These are phyloP conservation scores for Discoglossus pictus DNA, from an alignment of 2,797 vertebrate species.

Conservation along the genomic window DNA sequence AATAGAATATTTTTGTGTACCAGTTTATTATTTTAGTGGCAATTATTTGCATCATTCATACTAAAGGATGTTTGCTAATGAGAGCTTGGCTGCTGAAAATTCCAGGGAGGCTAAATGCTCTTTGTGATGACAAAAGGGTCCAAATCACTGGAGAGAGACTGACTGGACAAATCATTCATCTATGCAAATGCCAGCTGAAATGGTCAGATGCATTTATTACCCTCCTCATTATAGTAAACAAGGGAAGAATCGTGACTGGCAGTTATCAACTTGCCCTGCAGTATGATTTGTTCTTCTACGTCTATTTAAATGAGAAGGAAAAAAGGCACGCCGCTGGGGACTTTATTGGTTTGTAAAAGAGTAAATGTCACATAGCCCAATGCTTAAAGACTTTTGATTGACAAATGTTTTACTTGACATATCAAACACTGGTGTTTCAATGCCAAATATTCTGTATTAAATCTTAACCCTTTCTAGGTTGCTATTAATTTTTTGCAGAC, in stretches of 20 bases:
- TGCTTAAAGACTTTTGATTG: constrained; percentile 85
- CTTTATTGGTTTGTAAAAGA: constrained; percentile 79
- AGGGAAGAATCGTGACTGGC: constrained; percentile 83
- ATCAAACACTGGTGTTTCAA: constrained; percentile 83
- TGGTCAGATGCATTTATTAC: constrained; percentile 85
- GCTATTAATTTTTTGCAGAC: constrained; percentile 36
- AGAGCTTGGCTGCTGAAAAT: constrained; percentile 80
- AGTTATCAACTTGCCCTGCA: constrained; percentile 82
- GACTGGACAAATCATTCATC: constrained; percentile 92
- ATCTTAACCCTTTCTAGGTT: constrained; percentile 75
- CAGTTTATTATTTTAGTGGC: constrained; percentile 87
- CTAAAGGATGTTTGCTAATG: constrained; percentile 89
- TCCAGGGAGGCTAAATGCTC: constrained; percentile 84
- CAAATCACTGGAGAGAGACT: constrained; percentile 82
- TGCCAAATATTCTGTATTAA: constrained; percentile 76
- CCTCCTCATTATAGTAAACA: constrained; percentile 86
- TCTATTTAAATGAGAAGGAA: constrained; percentile 81
- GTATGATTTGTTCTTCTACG: constrained; percentile 78
- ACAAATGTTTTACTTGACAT: constrained; percentile 90
- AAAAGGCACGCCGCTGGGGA: constrained; percentile 82
- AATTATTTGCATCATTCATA: constrained; percentile 89
- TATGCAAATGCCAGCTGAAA: constrained; percentile 93
- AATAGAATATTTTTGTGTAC: constrained; percentile 86
- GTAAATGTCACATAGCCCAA: constrained; percentile 87
- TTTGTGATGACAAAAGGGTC: constrained; percentile 90